phyloP scores from a whole-genome alignment of 1,140 invertebrate species.

The Danaus plexippus region DNA sequence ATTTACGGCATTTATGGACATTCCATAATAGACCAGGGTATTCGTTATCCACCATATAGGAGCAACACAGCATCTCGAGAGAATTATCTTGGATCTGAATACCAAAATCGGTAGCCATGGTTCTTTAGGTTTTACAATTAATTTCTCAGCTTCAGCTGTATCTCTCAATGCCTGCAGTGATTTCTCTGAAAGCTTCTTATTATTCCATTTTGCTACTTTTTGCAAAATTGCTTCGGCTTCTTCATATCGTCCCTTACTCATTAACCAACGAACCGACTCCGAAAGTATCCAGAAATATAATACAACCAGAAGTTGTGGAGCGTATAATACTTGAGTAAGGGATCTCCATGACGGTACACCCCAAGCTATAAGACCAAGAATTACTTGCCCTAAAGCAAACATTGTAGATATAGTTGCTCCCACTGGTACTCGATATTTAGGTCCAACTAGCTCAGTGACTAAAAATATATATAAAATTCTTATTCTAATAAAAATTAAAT shows the following conservation, averaged over 20 bases:
- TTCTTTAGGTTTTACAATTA: constrained; percentile 38
- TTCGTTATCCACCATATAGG: constrained; percentile 82
- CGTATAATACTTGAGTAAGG: constrained; percentile 79
- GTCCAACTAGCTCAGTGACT: constrained; percentile 84
- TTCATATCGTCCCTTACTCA: constrained; percentile 75
- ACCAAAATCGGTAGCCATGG: constrained; percentile 69
- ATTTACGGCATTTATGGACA: constrained; percentile 85
- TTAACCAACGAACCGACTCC: constrained; percentile 83
- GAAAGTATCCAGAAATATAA: constrained; percentile 77
- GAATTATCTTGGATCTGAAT: constrained; percentile 72
- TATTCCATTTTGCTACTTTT: constrained; percentile 78
- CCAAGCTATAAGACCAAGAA: constrained; percentile 80
- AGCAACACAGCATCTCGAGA: constrained; percentile 76
- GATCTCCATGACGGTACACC: constrained; percentile 79
- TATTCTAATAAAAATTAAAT: neutral
- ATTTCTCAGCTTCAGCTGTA: constrained; percentile 44
- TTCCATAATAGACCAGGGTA: constrained; percentile 85
- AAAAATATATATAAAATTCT: constrained; percentile 41
- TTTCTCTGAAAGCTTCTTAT: constrained; percentile 72
- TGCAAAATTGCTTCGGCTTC: constrained; percentile 75
- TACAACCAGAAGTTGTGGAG: constrained; percentile 77
- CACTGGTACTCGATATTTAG: constrained; percentile 79
- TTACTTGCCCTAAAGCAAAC: constrained; percentile 80
- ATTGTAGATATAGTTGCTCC: constrained; percentile 80
- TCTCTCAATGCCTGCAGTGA: constrained; percentile 61